A percentile compares a stretch with the other conserved stretches of the same genome.
phyloP scores from a whole-genome alignment of 2,797 vertebrate genomes.

The Otus scops region DNA sequence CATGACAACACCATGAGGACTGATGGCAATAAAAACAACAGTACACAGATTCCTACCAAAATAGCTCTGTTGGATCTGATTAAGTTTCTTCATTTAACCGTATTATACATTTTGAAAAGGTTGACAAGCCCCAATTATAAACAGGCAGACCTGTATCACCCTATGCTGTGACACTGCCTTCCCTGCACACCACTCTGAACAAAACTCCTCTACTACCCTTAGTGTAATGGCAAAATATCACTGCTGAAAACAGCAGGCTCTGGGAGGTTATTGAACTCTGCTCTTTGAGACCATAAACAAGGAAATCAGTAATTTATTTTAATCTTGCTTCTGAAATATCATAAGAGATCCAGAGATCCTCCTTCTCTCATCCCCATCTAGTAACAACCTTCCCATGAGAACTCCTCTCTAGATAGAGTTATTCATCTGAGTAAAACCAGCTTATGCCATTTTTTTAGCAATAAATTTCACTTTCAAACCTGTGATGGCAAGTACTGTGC shows the following conservation, averaged over 20 bases:
- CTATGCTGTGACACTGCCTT: neutral
- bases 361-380: neutral
- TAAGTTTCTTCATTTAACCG: conserved; percentile 3
- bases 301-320: neutral
- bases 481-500: neutral
- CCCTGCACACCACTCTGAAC: neutral
- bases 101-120: neutral
- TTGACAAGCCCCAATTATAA: neutral
- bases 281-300: neutral
- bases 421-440: neutral
- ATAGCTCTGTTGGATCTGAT: neutral
- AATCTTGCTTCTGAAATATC: neutral
- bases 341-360: neutral
- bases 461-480: neutral
- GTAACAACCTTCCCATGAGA: neutral
- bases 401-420: neutral
- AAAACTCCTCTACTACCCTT: neutral
- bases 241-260: neutral
- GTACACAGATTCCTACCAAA: neutral
- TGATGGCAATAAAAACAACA: neutral
- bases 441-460: neutral
- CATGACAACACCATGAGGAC: neutral
- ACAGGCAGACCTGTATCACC: neutral
- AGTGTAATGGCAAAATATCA: neutral
- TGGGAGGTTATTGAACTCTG: neutral